phyloP scores from a whole-genome alignment of 2,888 invertebrate genomes.

The Holacanthella duospinosa region DNA sequence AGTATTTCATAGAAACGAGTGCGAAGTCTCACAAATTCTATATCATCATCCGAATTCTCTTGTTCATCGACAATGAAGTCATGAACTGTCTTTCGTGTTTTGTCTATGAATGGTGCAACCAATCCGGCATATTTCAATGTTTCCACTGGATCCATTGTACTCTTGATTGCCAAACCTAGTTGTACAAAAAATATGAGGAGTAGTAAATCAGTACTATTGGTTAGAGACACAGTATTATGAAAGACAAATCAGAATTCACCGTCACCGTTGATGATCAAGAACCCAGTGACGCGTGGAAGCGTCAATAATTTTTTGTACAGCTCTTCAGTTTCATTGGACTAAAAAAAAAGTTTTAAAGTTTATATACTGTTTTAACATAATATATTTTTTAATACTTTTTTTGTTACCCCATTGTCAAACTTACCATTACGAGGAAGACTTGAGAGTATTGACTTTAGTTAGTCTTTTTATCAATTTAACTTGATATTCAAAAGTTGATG shows the following conservation, averaged over 20 bases:
- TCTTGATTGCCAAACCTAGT: constrained; percentile 6
- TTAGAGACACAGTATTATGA: not conserved
- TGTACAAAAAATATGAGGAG: not conserved
- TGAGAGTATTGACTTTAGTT: not conserved
- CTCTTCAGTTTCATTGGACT: constrained; percentile 7
- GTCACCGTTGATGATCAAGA: constrained; percentile 1
- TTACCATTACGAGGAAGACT: not conserved
- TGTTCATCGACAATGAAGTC: constrained; percentile 8
- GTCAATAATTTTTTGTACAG: not conserved
- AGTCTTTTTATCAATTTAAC: too few species aligned
- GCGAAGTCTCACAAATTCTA: constrained; percentile 2
- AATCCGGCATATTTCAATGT: constrained; percentile 6
- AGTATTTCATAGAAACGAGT: constrained; percentile 6
- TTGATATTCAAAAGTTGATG: too few species aligned
- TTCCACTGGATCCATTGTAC: not conserved
- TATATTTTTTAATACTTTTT: not conserved
- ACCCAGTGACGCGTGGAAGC: constrained; percentile 3
- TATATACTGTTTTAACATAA: too few species aligned
- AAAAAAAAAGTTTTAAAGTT: not conserved
- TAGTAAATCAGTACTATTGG: not conserved
- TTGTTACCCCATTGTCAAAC: too few species aligned
- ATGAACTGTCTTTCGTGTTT: constrained; percentile 3
- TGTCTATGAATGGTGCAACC: constrained; percentile 4
- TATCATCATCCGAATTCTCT: constrained; percentile 7
- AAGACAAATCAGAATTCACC: constrained; percentile 2